Base-by-base conservation (phyloP, 2,888 invertebrate species). In the Lobophora halterata region DNA sequence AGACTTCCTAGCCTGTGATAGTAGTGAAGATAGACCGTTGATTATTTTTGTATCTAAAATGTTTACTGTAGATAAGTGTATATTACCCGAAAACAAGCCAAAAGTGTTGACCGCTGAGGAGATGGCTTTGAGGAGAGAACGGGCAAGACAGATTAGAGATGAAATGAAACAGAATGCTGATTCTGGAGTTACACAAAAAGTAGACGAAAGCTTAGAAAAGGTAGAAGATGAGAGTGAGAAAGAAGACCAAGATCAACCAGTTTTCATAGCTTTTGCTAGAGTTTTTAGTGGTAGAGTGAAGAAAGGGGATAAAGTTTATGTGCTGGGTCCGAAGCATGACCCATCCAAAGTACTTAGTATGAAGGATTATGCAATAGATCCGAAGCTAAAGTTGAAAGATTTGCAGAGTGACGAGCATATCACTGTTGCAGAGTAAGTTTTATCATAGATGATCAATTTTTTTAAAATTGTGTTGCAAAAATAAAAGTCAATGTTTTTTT, bases 191-290 rank as follows among this genome's bases (percentile, higher is more conserved):
- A 54, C 61, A 28, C 67, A 66, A 23, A 46, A 55, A 10, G 55
- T 51, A 8, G 71, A 76, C 6, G 51, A 63, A 6, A 73, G 48
- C 31, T 43, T 47, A 32, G 73, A 78, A 49, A 74, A 81, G 20
- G 58, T 63, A 35, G 67, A 66, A 32, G 86, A 88, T 40, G 90
- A 42, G 44, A 52, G 35, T 40, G 67, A 71, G 34, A 62, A 65
- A 36, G 75, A 71, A 46, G 71, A 82, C 21, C 51, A 65, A 11
- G 90, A 92, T 27, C 86, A 89, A 29, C 91, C 92, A 44, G 91
- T 91, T 21, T 94, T 98, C 66, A 89, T 99, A 49, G 98, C 97
- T 0, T 96, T 99, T 83, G 97, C 97, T 8, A 90, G 98, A 63
- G 90, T 99, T 17, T 98, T 96, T 72, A 97, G 97, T 71, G 98